Conservation (phyloP, 2,888 invertebrate genomes). For the Stratiomys singularior region DNA sequence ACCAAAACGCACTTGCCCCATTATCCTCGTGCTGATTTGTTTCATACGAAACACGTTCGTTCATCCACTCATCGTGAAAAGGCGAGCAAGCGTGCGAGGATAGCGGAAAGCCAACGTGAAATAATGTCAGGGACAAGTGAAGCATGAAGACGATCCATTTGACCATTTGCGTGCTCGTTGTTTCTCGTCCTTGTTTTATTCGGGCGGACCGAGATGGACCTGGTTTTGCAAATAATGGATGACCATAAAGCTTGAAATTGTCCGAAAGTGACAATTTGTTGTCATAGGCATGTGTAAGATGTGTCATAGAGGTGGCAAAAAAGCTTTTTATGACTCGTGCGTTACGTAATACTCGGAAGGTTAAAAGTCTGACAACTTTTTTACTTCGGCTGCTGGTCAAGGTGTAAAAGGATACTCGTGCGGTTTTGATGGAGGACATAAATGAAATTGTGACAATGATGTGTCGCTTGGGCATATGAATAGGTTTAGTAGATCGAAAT, state of each 20-base stretch:
- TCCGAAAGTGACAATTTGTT: slow-evolving; percentile 41
- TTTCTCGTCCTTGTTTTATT: not conserved
- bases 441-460: too few species aligned
- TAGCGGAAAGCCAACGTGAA: slow-evolving; percentile 9
- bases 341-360: slow-evolving; percentile 27
- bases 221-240: slow-evolving; percentile 27
- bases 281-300: slow-evolving; percentile 38
- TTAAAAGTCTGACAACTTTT: slow-evolving; percentile 32
- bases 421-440: too few species aligned
- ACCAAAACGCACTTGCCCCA: not conserved
- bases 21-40: not conserved
- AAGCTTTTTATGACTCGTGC: slow-evolving; percentile 36
- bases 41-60: not conserved
- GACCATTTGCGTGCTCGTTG: not conserved
- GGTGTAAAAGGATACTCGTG: too few species aligned
- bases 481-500: too few species aligned
- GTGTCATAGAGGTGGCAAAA: slow-evolving; percentile 30
- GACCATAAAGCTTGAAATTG: slow-evolving; percentile 42
- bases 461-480: too few species aligned
- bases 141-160: slow-evolving; percentile 36
- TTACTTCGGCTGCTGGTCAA: not conserved
- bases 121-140: slow-evolving; percentile 12
- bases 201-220: not conserved
- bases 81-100: slow-evolving; percentile 7
- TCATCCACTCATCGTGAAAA: not conserved